Percentiles rank a stretch among this genome's conserved stretches.
phyloP scores from a whole-genome alignment of 1,140 invertebrate species.

The Procambarus virginalis region DNA sequence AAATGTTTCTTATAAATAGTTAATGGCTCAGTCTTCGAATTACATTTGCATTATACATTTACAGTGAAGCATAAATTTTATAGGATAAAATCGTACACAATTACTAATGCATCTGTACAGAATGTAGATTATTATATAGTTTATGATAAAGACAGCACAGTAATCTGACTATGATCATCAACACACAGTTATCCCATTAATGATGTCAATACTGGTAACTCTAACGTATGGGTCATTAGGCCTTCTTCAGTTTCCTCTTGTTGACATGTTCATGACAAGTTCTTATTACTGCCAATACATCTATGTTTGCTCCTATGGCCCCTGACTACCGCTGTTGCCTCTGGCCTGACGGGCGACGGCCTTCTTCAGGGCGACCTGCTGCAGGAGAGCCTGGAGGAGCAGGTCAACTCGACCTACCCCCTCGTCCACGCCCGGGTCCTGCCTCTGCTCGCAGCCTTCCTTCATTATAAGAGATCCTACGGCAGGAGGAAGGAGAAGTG shows the following conservation, averaged over 20 bases:
- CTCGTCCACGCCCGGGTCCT: constrained; percentile 75
- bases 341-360: background rate
- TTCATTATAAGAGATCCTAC: constrained; percentile 74
- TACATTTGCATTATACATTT: background rate
- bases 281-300: background rate
- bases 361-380: constrained; percentile 21
- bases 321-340: background rate
- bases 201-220: background rate
- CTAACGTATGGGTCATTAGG: background rate
- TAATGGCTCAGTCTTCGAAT: background rate
- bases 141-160: no score
- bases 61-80: background rate
- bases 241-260: no score
- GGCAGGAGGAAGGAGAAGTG: constrained; percentile 77
- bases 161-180: no score
- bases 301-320: background rate
- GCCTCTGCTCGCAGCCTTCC: constrained; percentile 74
- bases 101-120: no score
- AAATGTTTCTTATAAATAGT: no score
- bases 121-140: no score
- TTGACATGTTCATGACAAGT: no score
- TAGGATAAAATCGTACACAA: no score
- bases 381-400: constrained; percentile 72
- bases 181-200: no score
- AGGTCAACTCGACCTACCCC: constrained; percentile 76